phyloP scores from a whole-genome alignment of 2,113 vertebrate genomes.

The Orycteropus afer region DNA sequence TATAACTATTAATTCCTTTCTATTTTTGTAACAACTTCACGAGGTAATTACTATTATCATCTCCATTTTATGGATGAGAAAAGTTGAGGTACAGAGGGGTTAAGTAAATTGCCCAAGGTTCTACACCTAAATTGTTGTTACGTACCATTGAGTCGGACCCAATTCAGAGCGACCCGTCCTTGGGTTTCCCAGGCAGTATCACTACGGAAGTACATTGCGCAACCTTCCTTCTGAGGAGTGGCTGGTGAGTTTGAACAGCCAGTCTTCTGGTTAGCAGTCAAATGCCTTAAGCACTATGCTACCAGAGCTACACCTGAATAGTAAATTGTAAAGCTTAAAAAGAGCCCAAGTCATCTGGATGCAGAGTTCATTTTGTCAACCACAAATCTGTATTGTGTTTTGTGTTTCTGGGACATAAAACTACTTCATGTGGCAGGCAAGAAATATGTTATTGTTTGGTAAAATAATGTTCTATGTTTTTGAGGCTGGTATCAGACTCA shows the following conservation, averaged over 20 bases:
- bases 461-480: background rate
- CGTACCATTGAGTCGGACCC: too few species aligned
- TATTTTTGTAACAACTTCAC: background rate
- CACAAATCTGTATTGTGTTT: background rate
- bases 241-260: too few species aligned
- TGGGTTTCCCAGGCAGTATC: too few species aligned
- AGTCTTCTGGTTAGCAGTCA: too few species aligned
- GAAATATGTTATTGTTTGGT: background rate
- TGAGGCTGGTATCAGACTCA: background rate
- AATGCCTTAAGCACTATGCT: too few species aligned
- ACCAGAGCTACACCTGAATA: background rate
- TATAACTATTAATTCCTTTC: background rate
- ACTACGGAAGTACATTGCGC: too few species aligned
- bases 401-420: background rate
- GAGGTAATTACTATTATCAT: background rate
- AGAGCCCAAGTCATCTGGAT: background rate
- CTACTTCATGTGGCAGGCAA: too few species aligned
- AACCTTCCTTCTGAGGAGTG: too few species aligned
- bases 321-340: background rate
- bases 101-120: background rate
- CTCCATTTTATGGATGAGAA: background rate
- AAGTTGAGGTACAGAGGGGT: background rate
- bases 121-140: background rate
- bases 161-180: too few species aligned
- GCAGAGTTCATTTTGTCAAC: background rate